Base-by-base conservation (phyloP, 92 coral and sea anemone genomes). In the Heliopora coerulea region DNA sequence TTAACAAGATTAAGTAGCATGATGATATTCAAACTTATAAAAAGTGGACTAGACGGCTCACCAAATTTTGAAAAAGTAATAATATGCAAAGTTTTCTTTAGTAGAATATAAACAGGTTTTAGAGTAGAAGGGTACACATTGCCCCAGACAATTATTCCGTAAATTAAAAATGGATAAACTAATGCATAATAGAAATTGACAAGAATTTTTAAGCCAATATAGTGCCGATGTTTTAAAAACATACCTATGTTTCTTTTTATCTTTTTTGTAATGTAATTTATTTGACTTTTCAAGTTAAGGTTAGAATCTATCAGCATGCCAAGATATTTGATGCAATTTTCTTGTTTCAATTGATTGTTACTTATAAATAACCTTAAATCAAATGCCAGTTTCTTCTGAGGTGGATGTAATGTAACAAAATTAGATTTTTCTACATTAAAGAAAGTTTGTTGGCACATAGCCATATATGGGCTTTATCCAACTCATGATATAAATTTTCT, bases 141-240 rank as follows among this genome's bases (percentile, higher is more conserved):
- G 9, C 77, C 72, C 72, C 32, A 65, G 14, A 54, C 83, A 41
- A 67, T 67, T 56, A 79, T 20, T 15, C 0, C 75, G 54, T 54
- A 79, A 9, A 65, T 66, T 10, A 54, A 33, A 21, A 65, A 79
- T 20, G 56, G 83, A 79, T 79, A 40, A 3, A 79, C 39, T 10
- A 79, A 56, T 11, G 83, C 44, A 34, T 79, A 79, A 39, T 79
- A 79, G 35, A 79, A 33, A 35, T 37, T 66, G n/a, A 25, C 15
- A 18, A 79, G 46, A 54, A 49, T 66, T 33, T 23, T 63, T 7
- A 15, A 14, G 30, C 32, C 42, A 65, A 79, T 62, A 67, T 33
- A 79, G 54, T 67, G 49, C 19, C 77, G 62, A 34, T 54, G 17
- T 35, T 72, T 72, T 11, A 26, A 6, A 5, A 70, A 2, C 19